These are phyloP conservation scores for Drosophila merina DNA, from an alignment of 2,888 invertebrate genomes.

Conservation along the genomic window DNA sequence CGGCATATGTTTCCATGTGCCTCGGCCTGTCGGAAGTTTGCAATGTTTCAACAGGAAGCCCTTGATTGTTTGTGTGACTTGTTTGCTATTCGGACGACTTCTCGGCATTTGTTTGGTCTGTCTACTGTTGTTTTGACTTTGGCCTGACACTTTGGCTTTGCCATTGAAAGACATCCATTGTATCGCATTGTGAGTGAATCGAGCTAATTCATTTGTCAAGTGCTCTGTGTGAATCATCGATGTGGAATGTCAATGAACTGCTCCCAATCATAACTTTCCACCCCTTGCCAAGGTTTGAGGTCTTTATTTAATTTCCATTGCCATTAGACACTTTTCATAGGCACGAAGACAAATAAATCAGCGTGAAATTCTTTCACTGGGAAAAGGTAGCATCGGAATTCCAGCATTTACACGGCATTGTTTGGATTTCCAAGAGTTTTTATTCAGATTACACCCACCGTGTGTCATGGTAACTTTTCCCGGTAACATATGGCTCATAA, in stretches of 20 bases:
- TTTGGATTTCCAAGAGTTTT: constrained; percentile 48
- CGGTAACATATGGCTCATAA: constrained; percentile 76
- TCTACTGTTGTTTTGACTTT: constrained; percentile 68
- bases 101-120: constrained; percentile 34
- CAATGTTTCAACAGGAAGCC: constrained; percentile 78
- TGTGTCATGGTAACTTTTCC: constrained; percentile 55
- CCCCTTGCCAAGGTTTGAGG: background rate
- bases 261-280: background rate
- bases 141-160: constrained; percentile 77
- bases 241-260: constrained; percentile 46
- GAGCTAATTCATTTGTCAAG: constrained; percentile 79
- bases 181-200: constrained; percentile 58
- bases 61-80: constrained; percentile 65
- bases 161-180: constrained; percentile 78
- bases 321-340: constrained; percentile 16
- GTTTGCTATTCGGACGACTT: constrained; percentile 40
- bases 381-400: constrained; percentile 60
- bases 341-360: constrained; percentile 65
- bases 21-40: constrained; percentile 75
- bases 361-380: constrained; percentile 65
- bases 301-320: constrained; percentile 12
- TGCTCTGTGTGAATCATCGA: constrained; percentile 71
- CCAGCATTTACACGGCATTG: constrained; percentile 55
- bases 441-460: constrained; percentile 35
- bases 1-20: constrained; percentile 68